A percentile compares a stretch with the other conserved stretches of the same genome.
phyloP scores from a whole-genome alignment of 2,797 vertebrate species.

The Coranthus polyacanthus region DNA sequence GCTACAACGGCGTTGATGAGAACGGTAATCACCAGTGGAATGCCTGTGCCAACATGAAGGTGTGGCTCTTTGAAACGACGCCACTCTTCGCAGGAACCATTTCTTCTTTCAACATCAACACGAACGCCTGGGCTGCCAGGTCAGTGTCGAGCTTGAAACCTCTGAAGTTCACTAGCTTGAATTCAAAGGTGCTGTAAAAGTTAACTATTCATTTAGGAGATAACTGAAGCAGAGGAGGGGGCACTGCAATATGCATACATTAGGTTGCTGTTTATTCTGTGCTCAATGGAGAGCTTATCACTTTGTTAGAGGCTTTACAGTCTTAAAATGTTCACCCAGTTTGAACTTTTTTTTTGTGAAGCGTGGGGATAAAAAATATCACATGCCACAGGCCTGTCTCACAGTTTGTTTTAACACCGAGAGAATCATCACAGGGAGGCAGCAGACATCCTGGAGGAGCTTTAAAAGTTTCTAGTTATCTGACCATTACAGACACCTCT shows the following conservation, averaged over 20 bases:
- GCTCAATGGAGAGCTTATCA: no score
- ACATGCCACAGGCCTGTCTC: not conserved
- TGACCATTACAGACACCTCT: conserved; percentile 7
- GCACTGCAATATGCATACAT: conserved; percentile 15
- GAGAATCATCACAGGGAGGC: not conserved
- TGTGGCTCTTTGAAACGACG: conserved; percentile 95
- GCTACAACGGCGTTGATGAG: conserved; percentile 88
- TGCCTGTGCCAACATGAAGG: conserved; percentile 96
- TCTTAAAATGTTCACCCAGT: no score
- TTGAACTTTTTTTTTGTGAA: no score
- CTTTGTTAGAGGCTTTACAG: no score
- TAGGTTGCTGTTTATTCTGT: not conserved
- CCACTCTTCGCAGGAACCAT: conserved; percentile 96
- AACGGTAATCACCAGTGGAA: conserved; percentile 88
- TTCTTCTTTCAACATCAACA: conserved; percentile 96
- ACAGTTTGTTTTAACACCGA: conserved; percentile 8
- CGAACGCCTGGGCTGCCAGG: conserved; percentile 96
- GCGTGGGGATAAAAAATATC: not conserved
- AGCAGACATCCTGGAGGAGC: not conserved
- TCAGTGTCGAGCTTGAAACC: conserved; percentile 74
- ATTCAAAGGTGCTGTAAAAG: conserved; percentile 25
- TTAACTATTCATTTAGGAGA: conserved; percentile 54
- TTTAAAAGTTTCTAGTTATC: conserved; percentile 18
- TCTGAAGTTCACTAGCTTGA: not conserved
- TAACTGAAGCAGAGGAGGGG: conserved; percentile 1